Base-by-base conservation (phyloP, 2,888 invertebrate species). In the Drosophila ochracea region DNA sequence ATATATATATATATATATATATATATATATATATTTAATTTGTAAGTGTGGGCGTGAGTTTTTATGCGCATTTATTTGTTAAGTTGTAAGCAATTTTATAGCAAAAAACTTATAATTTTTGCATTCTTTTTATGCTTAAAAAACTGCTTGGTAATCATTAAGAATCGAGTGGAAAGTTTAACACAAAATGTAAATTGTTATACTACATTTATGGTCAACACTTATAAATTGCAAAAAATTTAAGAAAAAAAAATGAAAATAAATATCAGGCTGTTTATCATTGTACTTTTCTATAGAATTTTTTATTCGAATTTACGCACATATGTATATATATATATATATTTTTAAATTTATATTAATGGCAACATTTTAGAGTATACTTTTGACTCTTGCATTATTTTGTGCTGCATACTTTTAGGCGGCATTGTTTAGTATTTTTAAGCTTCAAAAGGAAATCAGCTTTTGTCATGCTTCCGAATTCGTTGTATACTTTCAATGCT, bases 51-150 rank as follows among this genome's bases (percentile, higher is more conserved):
- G 64, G 64, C 13, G 63, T 63, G 7, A 10, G 21, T 37, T 19
- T 25, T 21, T 39, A 28, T 28, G n/a, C 28, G 10, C 28, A 19
- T 5, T 16, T 37, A 25, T 33, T 71, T 37, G 4, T 35, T 33
- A 19, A 53, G 25, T 11, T 76, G 65, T 65, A 61, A 71, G 64
- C 77, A 60, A n/a, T 64, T 76, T 59, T 28, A 13, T 31, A 4
- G 9, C 50, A 6, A 52, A 52, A 28, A 11, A 11, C 3, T 1
- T 4, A 6, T n/a, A 0, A 11, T 10, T 28, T 52, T 39, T 30
- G 30, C 30, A 21, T 47, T 21, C 2, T 25, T 25, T 7, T 30
- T 11, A 19, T 30, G 30, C 28, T 9, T 4, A 28, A 19, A 65
- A 19, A 52, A 52, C 1, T 31, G 4, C 11, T 35, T 35, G 6